Evolutionary conservation across 1,140 invertebrate species (phyloP), one percentile per base, ranked within the genome.

Genomic region (Chelonus insularis): DNA sequence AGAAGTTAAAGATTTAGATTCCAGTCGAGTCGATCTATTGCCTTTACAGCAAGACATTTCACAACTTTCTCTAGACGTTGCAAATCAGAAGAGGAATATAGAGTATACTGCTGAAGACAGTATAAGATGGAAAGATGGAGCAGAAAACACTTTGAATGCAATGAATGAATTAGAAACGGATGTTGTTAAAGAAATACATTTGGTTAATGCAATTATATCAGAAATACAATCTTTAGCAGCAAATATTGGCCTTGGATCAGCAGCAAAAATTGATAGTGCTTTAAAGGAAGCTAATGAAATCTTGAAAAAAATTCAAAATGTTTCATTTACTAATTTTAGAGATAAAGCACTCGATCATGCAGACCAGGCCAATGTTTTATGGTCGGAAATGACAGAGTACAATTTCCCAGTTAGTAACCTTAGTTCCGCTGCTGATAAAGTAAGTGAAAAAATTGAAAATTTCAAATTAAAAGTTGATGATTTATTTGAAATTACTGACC

Each of bases 231-330:
- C 85, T 2, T 70, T 94, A 2, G 86, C 88, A 0, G 76, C 90
- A 0, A 87, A 89, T 60, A 85, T 87, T 0, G 86, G 87, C 20
- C 76, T 84, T 37, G 88, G 86, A 72, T 71, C 71, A 41, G 85
- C 88, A 21, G 89, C 89, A 0, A 90, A 91, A 72, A 85, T 93
- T 0, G 93, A 95, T 47, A 86, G 85, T 12, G 89, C 92, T 0
- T 68, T 95, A 2, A 78, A 84, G 8, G 86, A 94, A 71, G 93
- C 92, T 0, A 82, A 90, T 60, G 75, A 84, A 0, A 88, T 92
- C 2, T 80, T 94, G 11, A 80, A 83, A 1, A 84, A 85, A 36
- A 89, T 96, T 23, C 83, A 86, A 57, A 78, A 76, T 51, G 85
- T 85, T 5, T 80, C 85, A 54, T 87, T 89, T 60, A 76, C 74